These are phyloP conservation scores for Scaptomyza flava DNA, from an alignment of 2,888 invertebrate species.

Conservation along the genomic window DNA sequence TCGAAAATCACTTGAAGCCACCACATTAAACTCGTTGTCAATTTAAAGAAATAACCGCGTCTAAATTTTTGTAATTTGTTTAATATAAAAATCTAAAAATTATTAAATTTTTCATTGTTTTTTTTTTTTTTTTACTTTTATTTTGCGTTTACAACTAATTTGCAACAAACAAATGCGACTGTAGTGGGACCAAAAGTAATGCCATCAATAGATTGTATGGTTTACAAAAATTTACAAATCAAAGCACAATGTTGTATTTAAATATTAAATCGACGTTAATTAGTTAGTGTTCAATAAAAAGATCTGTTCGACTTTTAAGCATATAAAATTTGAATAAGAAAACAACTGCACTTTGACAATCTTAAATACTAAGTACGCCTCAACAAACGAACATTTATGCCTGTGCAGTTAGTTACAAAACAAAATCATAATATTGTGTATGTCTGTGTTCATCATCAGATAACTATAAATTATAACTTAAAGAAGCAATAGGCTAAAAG, in stretches of 20 bases:
- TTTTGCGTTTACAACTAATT: conserved; percentile 34
- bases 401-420: conserved; percentile 46
- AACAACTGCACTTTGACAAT: conserved; percentile 67
- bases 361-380: conserved; percentile 72
- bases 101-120: too few relatives aligned
- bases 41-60: too few relatives aligned
- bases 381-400: conserved; percentile 54
- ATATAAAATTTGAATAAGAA: conserved; percentile 55
- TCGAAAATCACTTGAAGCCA: too few relatives aligned
- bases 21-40: too few relatives aligned
- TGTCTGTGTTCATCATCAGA: conserved; percentile 25
- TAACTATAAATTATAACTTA: conserved; percentile 61
- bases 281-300: conserved; percentile 73
- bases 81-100: too few relatives aligned
- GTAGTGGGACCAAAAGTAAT: conserved; percentile 37
- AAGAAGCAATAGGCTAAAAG: conserved; percentile 64
- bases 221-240: conserved; percentile 62
- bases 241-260: conserved; percentile 78
- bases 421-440: conserved; percentile 45
- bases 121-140: too few relatives aligned
- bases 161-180: conserved; percentile 47
- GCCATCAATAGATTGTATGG: conserved; percentile 5
- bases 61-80: too few relatives aligned
- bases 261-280: conserved; percentile 77
- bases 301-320: conserved; percentile 43